These are phyloP conservation scores for Chironex yamaguchii DNA, from an alignment of 30 jellyfish, hydroid and myxozoan species.

Conservation along the genomic window DNA sequence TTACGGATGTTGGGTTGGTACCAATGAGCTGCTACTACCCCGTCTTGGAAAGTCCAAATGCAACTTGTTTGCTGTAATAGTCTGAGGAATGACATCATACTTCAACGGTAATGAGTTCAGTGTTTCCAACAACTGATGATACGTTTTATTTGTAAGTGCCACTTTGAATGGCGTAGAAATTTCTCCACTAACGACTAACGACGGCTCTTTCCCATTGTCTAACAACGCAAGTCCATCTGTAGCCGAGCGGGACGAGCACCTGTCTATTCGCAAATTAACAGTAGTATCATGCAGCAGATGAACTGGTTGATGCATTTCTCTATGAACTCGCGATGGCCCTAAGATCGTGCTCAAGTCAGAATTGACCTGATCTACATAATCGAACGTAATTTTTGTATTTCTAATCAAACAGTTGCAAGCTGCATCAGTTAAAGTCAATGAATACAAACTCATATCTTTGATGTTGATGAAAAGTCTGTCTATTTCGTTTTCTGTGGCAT, in stretches of 20 bases:
- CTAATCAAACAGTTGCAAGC: slow-evolving; percentile 11
- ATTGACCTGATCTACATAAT: slow-evolving; percentile 31
- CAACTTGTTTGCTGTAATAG: not conserved
- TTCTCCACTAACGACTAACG: slow-evolving; percentile 16
- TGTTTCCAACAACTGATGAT: slow-evolving; percentile 78
- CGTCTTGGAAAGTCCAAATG: no score
- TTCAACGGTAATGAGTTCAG: slow-evolving; percentile 21
- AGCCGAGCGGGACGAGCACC: slow-evolving; percentile 2
- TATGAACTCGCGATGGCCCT: not conserved
- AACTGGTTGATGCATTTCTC: no score
- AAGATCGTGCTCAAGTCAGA: not conserved
- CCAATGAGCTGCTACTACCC: no score
- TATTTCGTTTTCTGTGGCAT: slow-evolving; percentile 21
- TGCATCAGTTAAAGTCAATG: slow-evolving; percentile 39
- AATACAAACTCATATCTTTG: slow-evolving; percentile 68
- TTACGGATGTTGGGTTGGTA: no score
- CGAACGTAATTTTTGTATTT: slow-evolving; percentile 42
- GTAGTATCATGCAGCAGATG: not conserved
- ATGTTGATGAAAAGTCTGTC: slow-evolving; percentile 78
- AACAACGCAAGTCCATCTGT: slow-evolving; percentile 21
- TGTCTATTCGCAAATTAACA: not conserved
- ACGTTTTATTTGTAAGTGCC: slow-evolving; percentile 73
- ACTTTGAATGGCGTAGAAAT: slow-evolving; percentile 60
- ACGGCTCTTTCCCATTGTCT: not conserved
- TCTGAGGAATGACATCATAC: not conserved